Evolutionary conservation across 2,888 invertebrate genomes (phyloP).

Genomic region (Dioctria linearis): DNA sequence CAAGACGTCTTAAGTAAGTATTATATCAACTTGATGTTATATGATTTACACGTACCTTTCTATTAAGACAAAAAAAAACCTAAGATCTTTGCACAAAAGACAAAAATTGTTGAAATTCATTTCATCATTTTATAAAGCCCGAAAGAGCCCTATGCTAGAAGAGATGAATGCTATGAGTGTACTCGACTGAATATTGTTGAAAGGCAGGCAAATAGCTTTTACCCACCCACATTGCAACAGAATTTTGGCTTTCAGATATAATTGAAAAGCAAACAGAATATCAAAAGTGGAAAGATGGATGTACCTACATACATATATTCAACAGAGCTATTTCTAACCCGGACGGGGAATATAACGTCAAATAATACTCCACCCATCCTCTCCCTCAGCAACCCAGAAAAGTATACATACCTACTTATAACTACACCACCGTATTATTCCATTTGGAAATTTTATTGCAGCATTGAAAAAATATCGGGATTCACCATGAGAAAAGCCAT

Average conservation of each 20-base stretch:
- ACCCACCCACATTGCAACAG: background rate
- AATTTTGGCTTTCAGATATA: conserved; percentile 5
- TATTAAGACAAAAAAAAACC: background rate
- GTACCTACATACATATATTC: background rate
- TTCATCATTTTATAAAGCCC: background rate
- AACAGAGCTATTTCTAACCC: no score
- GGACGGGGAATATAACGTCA: no score
- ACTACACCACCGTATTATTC: background rate
- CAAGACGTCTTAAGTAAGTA: background rate
- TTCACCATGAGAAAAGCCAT: background rate
- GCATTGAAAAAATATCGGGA: background rate
- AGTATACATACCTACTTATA: background rate
- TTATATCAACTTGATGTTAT: background rate
- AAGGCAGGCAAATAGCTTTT: conserved; percentile 7
- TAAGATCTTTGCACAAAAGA: background rate
- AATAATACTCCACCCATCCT: no score
- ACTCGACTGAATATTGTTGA: conserved; percentile 1
- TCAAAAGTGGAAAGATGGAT: background rate
- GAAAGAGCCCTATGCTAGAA: background rate
- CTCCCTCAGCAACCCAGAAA: background rate
- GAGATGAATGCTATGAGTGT: background rate
- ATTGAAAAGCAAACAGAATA: conserved; percentile 13
- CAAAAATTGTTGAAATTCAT: background rate
- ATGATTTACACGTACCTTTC: background rate
- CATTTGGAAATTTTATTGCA: background rate